Conservation (phyloP, 2,797 vertebrate species). For the Chaunax sp. region DNA sequence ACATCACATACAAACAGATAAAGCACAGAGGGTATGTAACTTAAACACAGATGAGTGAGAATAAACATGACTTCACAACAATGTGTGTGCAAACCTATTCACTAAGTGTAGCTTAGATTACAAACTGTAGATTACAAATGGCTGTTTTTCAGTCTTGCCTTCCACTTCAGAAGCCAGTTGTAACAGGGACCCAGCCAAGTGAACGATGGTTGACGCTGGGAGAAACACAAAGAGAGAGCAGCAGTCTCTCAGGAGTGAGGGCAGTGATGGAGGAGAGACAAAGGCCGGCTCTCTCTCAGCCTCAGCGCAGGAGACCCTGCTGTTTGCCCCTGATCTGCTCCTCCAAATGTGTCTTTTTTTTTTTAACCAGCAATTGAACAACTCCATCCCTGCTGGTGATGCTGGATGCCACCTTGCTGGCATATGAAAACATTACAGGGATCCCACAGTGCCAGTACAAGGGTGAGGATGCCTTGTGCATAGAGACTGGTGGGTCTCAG, state of each 20-base stretch:
- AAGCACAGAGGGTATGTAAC: constrained; percentile 3
- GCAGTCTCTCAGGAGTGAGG: constrained; percentile 51
- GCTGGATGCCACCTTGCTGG: constrained; percentile 45
- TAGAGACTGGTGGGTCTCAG: not conserved
- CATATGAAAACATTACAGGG: constrained; percentile 37
- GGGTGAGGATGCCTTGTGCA: constrained; percentile 30
- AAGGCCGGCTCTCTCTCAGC: constrained; percentile 53
- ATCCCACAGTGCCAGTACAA: constrained; percentile 38
- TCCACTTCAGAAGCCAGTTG: constrained; percentile 44
- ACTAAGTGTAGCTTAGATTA: too few relatives aligned
- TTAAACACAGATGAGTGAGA: too few relatives aligned
- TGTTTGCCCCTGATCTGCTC: constrained; percentile 49
- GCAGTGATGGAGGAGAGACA: constrained; percentile 56
- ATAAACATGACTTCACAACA: constrained; percentile 3
- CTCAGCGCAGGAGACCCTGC: constrained; percentile 56
- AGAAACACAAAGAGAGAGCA: constrained; percentile 61
- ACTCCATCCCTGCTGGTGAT: constrained; percentile 50
- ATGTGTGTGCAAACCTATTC: constrained; percentile 18
- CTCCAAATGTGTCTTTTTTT: constrained; percentile 48
- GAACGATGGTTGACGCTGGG: constrained; percentile 53
- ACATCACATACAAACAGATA: constrained; percentile 31
- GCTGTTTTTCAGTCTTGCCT: constrained; percentile 18
- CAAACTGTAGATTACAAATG: constrained; percentile 32
- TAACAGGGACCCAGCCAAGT: constrained; percentile 61
- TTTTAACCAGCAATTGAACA: constrained; percentile 29